These are phyloP conservation scores for Apteryx mantelli DNA, from an alignment of 2,113 vertebrate species.

Conservation along the genomic window DNA sequence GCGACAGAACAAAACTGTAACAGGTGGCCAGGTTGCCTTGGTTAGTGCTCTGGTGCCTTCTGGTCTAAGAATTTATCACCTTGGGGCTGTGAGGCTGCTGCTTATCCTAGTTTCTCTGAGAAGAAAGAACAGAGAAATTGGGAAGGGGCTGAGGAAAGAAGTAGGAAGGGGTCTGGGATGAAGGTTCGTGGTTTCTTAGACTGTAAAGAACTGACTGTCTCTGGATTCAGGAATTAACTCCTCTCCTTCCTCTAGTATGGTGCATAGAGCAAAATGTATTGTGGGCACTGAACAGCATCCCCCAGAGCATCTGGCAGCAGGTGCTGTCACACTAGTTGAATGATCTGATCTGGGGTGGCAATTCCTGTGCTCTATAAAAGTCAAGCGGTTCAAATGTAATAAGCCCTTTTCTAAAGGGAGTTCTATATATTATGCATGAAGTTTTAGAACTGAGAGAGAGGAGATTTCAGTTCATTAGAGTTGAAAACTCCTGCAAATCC, in stretches of 20 bases:
- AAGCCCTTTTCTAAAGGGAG: conserved; percentile 50
- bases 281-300: neutral
- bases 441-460: conserved; percentile 55
- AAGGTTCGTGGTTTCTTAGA: neutral
- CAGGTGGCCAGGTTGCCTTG: neutral
- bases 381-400: conserved; percentile 47
- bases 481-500: conserved; percentile 68
- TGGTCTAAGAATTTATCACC: neutral
- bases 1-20: neutral
- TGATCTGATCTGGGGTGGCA: conserved; percentile 22
- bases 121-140: neutral
- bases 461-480: conserved; percentile 69
- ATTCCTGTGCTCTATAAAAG: conserved; percentile 11
- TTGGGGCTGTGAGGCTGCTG: neutral
- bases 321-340: neutral
- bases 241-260: neutral
- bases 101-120: neutral
- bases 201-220: neutral
- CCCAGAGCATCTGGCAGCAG: neutral
- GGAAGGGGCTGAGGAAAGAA: neutral
- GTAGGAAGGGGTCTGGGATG: neutral
- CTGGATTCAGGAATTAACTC: neutral
- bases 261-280: neutral
- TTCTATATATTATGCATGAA: conserved; percentile 67
- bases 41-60: neutral